Percentiles rank a stretch among this genome's conserved stretches.
These are phyloP conservation scores for Muschampia plurimacula DNA, from an alignment of 2,888 invertebrate species.

Conservation along the genomic window DNA sequence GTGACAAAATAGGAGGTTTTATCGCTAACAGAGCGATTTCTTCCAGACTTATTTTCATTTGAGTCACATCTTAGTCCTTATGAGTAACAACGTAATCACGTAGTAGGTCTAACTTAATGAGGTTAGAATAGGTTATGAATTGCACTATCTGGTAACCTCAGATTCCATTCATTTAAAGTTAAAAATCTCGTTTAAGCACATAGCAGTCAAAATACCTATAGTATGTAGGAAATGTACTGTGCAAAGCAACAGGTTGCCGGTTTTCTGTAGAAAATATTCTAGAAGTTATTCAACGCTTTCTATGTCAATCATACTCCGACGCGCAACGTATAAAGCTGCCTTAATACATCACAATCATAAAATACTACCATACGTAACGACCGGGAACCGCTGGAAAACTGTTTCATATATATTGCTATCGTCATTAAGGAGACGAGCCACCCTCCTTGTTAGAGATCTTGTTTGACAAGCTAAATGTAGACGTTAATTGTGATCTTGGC, in stretches of 20 bases:
- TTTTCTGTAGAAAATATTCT: neutral
- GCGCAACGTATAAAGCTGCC: slow-evolving; percentile 47
- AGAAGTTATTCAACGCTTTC: slow-evolving; percentile 1
- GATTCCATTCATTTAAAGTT: too few species aligned
- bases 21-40: too few species aligned
- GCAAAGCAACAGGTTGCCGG: slow-evolving; percentile 3
- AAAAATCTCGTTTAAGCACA: too few species aligned
- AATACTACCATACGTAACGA: slow-evolving; percentile 40
- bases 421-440: slow-evolving; percentile 19
- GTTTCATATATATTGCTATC: slow-evolving; percentile 30
- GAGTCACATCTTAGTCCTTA: too few species aligned
- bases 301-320: slow-evolving; percentile 15
- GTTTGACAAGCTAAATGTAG: slow-evolving; percentile 7
- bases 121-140: too few species aligned
- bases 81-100: too few species aligned
- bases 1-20: too few species aligned
- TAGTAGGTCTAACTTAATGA: too few species aligned
- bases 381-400: slow-evolving; percentile 21
- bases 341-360: slow-evolving; percentile 58
- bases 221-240: neutral
- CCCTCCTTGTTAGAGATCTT: slow-evolving; percentile 19
- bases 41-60: too few species aligned
- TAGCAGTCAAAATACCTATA: too few species aligned
- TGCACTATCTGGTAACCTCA: too few species aligned
- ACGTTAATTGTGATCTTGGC: neutral